Conservation (phyloP, 2,888 invertebrate genomes). For the Diarsia mendica region DNA sequence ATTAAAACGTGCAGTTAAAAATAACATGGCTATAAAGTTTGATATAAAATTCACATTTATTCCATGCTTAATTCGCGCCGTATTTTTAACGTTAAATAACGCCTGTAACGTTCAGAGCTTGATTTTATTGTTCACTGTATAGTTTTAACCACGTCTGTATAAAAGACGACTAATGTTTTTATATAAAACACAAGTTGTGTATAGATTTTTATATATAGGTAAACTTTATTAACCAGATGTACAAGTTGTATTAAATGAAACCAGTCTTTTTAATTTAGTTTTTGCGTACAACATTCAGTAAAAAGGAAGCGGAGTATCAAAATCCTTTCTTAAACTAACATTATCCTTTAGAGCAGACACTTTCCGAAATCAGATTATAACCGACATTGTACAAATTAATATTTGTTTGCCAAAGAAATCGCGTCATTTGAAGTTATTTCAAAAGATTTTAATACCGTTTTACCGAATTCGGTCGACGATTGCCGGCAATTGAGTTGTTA, state of each 20-base stretch:
- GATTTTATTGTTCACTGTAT: conserved; percentile 36
- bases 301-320: conserved; percentile 19
- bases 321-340: neutral
- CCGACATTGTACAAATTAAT: conserved; percentile 54
- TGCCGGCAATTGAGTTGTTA: conserved; percentile 41
- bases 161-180: too few relatives aligned
- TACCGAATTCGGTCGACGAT: conserved; percentile 29
- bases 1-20: conserved; percentile 37
- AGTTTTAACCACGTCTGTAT: conserved; percentile 22
- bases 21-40: conserved; percentile 41
- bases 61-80: conserved; percentile 19
- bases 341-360: conserved; percentile 38
- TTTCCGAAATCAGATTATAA: conserved; percentile 46
- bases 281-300: conserved; percentile 11
- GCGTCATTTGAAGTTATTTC: conserved; percentile 49
- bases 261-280: neutral
- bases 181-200: conserved; percentile 10
- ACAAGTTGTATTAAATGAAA: conserved; percentile 1
- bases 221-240: neutral
- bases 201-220: neutral
- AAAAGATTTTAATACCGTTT: conserved; percentile 40
- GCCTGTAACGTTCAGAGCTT: conserved; percentile 20
- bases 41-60: conserved; percentile 42
- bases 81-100: conserved; percentile 43
- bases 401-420: conserved; percentile 47